phyloP scores from a whole-genome alignment of 2,888 invertebrate species.

The Dione juno region DNA sequence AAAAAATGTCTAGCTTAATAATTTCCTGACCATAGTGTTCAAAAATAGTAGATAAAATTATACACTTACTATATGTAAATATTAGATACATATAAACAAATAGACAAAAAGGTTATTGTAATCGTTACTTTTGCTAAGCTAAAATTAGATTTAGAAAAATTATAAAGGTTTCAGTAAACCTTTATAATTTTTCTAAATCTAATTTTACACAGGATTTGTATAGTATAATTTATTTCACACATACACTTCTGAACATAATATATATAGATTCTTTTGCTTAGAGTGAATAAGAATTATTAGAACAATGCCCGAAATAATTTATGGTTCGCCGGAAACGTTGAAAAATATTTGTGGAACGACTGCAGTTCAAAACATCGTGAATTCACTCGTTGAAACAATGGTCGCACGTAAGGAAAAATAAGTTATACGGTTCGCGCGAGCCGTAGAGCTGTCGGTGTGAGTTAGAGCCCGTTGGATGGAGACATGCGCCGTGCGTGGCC shows the following conservation, averaged over 20 bases:
- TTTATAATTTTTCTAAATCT: too few species aligned
- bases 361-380: conserved; percentile 46
- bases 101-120: too few species aligned
- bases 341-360: conserved; percentile 46
- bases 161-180: too few species aligned
- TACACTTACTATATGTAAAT: too few species aligned
- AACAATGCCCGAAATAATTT: conserved; percentile 43
- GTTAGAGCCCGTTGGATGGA: conserved; percentile 69
- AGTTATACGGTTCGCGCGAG: conserved; percentile 63
- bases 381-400: conserved; percentile 55
- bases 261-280: background rate
- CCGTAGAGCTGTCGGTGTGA: conserved; percentile 68
- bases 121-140: too few species aligned
- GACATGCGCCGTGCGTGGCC: conserved; percentile 73
- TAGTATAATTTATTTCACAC: too few species aligned
- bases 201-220: too few species aligned
- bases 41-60: too few species aligned
- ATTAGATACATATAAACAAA: too few species aligned
- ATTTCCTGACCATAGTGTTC: too few species aligned
- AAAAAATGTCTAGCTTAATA: too few species aligned
- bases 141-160: too few species aligned
- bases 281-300: conserved; percentile 35
- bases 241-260: background rate
- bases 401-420: conserved; percentile 68
- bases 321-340: conserved; percentile 36